Evolutionary conservation across 2,888 invertebrate genomes (phyloP).

Genomic region (Callyntrura guangdongensis): DNA sequence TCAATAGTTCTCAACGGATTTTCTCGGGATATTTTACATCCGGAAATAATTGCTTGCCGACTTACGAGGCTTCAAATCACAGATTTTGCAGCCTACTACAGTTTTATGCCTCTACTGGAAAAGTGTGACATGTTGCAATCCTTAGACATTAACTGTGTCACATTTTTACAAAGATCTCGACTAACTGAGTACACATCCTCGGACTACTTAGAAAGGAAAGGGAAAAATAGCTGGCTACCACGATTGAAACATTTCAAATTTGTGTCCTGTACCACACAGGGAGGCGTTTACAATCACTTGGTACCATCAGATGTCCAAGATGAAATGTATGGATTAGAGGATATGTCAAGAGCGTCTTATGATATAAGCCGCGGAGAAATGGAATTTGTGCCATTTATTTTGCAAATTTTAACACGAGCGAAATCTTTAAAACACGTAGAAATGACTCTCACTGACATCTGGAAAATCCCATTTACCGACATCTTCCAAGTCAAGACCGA

Average conservation of each 20-base stretch:
- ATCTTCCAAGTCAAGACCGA: slow-evolving; percentile 57
- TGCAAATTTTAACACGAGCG: slow-evolving; percentile 42
- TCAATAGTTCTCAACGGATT: slow-evolving; percentile 52
- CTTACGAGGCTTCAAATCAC: slow-evolving; percentile 52
- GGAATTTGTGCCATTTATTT: slow-evolving; percentile 67
- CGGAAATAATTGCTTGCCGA: slow-evolving; percentile 25
- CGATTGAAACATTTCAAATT: slow-evolving; percentile 58
- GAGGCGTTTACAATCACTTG: slow-evolving; percentile 64
- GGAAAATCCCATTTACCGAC: slow-evolving; percentile 69
- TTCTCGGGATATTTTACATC: slow-evolving; percentile 46
- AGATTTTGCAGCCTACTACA: slow-evolving; percentile 72
- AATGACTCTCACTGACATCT: slow-evolving; percentile 69
- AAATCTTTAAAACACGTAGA: slow-evolving; percentile 51
- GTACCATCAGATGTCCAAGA: slow-evolving; percentile 33
- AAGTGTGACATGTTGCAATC: slow-evolving; percentile 58
- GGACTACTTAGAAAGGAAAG: slow-evolving; percentile 49
- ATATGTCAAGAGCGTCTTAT: slow-evolving; percentile 26
- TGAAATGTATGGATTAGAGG: slow-evolving; percentile 25
- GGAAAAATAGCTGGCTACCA: slow-evolving; percentile 60
- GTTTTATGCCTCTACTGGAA: slow-evolving; percentile 68
- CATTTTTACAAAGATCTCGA: slow-evolving; percentile 64
- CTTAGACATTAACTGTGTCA: slow-evolving; percentile 45
- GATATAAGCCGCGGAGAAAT: slow-evolving; percentile 68
- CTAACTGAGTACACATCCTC: slow-evolving; percentile 44
- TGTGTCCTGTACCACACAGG: slow-evolving; percentile 57